A percentile compares a stretch with the other conserved stretches of the same genome.
phyloP scores from a whole-genome alignment of 2,888 invertebrate species.

The Macrophya annulata region DNA sequence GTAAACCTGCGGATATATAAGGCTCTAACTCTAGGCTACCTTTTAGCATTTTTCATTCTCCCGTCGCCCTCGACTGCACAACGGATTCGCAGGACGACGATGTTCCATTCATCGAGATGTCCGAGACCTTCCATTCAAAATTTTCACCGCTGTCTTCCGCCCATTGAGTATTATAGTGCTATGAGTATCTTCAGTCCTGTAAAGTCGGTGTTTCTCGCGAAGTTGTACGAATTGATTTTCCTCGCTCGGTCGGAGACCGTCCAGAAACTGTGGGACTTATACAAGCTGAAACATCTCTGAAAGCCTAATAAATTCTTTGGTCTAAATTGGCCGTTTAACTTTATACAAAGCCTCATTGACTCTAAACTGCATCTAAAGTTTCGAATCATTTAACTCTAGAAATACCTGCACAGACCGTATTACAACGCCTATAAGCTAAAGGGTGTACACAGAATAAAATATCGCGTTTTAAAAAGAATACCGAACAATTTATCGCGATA shows the following conservation, averaged over 20 bases:
- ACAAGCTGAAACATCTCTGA: neutral
- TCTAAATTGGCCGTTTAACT: conserved; percentile 48
- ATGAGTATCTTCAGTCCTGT: neutral
- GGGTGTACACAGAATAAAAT: conserved; percentile 37
- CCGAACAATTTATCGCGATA: conserved; percentile 41
- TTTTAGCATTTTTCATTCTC: conserved; percentile 34
- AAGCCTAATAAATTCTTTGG: conserved; percentile 35
- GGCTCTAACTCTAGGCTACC: conserved; percentile 19
- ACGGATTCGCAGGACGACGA: conserved; percentile 43
- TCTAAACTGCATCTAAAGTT: neutral
- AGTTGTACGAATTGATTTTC: conserved; percentile 52
- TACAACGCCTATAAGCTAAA: neutral
- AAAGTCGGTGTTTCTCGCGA: conserved; percentile 44
- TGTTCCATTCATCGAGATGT: conserved; percentile 42
- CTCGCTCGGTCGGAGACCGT: conserved; percentile 35
- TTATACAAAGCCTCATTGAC: conserved; percentile 31
- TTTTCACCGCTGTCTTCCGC: conserved; percentile 38
- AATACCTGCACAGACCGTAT: neutral
- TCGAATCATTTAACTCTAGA: conserved; percentile 8
- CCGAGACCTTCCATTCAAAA: conserved; percentile 48
- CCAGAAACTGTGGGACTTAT: conserved; percentile 26
- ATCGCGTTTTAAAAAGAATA: neutral
- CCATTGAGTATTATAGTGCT: conserved; percentile 34
- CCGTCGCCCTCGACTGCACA: conserved; percentile 25
- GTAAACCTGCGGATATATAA: conserved; percentile 9